A percentile compares a stretch with the other conserved stretches of the same genome.
Evolutionary conservation across 2,888 invertebrate species (phyloP).

Genomic region (Myathropa florea): DNA sequence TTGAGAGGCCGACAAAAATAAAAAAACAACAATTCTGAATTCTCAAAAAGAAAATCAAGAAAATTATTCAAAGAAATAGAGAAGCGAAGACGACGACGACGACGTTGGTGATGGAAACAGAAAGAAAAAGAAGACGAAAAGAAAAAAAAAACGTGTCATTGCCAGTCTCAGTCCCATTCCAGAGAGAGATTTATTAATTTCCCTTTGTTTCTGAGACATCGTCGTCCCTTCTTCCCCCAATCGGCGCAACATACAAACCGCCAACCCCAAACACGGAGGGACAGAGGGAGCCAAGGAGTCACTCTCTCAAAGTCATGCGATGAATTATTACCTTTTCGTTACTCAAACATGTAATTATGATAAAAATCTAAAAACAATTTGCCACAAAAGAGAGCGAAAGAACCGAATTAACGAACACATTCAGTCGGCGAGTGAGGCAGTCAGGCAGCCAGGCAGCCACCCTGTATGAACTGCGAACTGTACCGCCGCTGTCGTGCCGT

Average conservation of each 20-base stretch:
- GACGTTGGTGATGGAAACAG: neutral
- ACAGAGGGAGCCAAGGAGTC: neutral
- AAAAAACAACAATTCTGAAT: neutral
- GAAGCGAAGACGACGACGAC: neutral
- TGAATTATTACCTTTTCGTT: conserved; percentile 70
- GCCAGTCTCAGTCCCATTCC: conserved; percentile 17
- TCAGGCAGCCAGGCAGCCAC: neutral
- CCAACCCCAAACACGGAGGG: neutral
- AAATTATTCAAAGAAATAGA: conserved; percentile 30
- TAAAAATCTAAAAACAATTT: conserved; percentile 71
- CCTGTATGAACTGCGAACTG: neutral
- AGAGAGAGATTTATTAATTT: conserved; percentile 52
- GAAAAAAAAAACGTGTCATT: neutral
- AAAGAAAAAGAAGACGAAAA: neutral
- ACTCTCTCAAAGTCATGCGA: conserved; percentile 47
- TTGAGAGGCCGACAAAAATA: conserved; percentile 2
- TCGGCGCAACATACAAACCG: neutral
- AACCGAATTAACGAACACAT: neutral
- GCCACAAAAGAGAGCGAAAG: conserved; percentile 41
- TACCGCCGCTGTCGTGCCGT: no score
- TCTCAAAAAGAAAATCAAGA: conserved; percentile 31
- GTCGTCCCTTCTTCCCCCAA: neutral
- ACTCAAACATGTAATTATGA: conserved; percentile 71
- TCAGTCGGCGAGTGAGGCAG: neutral
- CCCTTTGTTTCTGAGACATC: conserved; percentile 44